A percentile compares a stretch with the other conserved stretches of the same genome.
These are phyloP conservation scores for Psilanteris sp. DNA, from an alignment of 1,140 invertebrate species.

Conservation along the genomic window DNA sequence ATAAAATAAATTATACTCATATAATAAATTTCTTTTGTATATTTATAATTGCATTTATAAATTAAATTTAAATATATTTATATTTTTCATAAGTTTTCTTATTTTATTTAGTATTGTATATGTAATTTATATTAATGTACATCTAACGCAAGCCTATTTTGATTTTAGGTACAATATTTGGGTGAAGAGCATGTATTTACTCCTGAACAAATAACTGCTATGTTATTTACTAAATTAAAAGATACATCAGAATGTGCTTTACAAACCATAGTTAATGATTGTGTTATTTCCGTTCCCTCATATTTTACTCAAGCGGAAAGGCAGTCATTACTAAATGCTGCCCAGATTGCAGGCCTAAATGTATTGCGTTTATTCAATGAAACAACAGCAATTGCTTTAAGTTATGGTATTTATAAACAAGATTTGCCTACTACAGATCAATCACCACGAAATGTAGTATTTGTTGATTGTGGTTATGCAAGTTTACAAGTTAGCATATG, in stretches of 20 bases:
- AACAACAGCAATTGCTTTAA: conserved; percentile 95
- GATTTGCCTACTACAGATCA: conserved; percentile 91
- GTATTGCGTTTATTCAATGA: conserved; percentile 97
- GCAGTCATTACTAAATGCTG: conserved; percentile 93
- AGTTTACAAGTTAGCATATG: conserved; percentile 91
- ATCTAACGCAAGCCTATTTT: no score
- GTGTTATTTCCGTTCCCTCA: conserved; percentile 97
- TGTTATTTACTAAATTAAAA: conserved; percentile 98
- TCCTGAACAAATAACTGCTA: conserved; percentile 97
- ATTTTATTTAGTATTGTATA: no score
- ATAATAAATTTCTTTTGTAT: no score
- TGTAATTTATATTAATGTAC: no score
- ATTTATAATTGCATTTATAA: no score
- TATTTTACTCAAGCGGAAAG: conserved; percentile 97
- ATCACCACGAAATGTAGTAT: conserved; percentile 92
- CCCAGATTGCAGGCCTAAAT: conserved; percentile 93
- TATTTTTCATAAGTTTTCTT: no score
- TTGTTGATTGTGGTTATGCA: conserved; percentile 95
- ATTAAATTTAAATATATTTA: no score
- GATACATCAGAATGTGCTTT: conserved; percentile 92
- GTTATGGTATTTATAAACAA: conserved; percentile 98
- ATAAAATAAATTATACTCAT: no score
- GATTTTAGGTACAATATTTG: conserved; percentile 89
- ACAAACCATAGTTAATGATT: conserved; percentile 96
- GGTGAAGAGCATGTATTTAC: conserved; percentile 92